Evolutionary conservation across 2,113 vertebrate species (phyloP).

Genomic region (Ursus arctos): DNA sequence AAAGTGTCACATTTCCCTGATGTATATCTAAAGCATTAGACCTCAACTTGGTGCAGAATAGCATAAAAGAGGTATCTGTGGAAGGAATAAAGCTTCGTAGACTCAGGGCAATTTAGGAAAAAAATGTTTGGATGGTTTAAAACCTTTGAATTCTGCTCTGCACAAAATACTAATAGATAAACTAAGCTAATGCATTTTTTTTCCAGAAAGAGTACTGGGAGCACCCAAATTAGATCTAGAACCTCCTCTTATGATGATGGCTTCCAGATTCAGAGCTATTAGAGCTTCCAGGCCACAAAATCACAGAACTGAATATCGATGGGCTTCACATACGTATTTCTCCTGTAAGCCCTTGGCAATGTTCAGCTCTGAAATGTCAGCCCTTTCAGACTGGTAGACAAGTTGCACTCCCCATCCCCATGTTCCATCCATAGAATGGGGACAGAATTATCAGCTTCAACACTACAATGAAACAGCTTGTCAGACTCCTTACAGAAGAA

Average conservation of each 20-base stretch:
- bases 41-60: not conserved
- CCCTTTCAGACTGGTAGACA: not conserved
- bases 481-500: not conserved
- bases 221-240: not conserved
- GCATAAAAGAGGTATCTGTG: not conserved
- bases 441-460: not conserved
- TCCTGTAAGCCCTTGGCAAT: not conserved
- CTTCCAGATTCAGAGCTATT: not conserved
- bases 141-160: not conserved
- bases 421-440: not conserved
- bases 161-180: not conserved
- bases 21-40: not conserved
- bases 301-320: not conserved
- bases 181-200: not conserved
- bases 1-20: not conserved
- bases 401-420: not conserved
- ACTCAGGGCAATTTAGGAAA: conserved; percentile 3
- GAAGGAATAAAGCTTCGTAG: not conserved
- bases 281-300: not conserved
- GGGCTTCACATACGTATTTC: not conserved
- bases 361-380: not conserved
- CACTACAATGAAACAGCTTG: not conserved
- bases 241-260: not conserved
- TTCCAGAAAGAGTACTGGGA: not conserved
- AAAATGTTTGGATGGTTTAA: not conserved